phyloP scores from a whole-genome alignment of 2,797 vertebrate species.

The Gymnocypris eckloni region DNA sequence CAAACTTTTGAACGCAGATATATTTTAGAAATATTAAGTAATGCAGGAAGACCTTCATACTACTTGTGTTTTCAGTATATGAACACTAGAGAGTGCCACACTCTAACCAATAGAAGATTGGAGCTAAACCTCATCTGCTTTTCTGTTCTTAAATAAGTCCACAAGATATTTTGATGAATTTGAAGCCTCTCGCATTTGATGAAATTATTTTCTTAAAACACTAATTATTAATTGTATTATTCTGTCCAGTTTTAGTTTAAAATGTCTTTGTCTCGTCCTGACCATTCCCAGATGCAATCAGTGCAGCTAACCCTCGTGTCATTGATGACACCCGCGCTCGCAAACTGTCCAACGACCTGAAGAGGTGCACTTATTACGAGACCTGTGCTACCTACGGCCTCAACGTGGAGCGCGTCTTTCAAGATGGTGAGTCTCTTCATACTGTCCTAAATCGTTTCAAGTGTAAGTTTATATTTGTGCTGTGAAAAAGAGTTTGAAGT shows the following conservation, averaged over 20 bases:
- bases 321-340: constrained; percentile 90
- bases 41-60: not conserved
- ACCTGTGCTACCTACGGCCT: constrained; percentile 97
- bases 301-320: constrained; percentile 89
- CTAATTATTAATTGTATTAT: not conserved
- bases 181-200: not conserved
- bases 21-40: not conserved
- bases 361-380: constrained; percentile 97
- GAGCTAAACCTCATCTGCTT: not conserved
- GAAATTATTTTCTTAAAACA: not conserved
- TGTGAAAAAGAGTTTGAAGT: not conserved
- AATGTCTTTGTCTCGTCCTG: not conserved
- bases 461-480: not conserved
- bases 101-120: not conserved
- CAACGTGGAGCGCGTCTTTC: constrained; percentile 97
- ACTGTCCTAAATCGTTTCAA: not conserved
- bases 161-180: not conserved
- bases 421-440: constrained; percentile 83
- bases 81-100: constrained; percentile 48
- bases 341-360: constrained; percentile 94
- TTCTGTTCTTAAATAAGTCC: not conserved
- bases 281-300: constrained; percentile 88
- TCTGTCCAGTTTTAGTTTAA: not conserved
- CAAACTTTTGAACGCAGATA: not conserved
- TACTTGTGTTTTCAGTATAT: constrained; percentile 7